Conservation (phyloP, 2,113 vertebrate species). For the Steatornis caripensis region DNA sequence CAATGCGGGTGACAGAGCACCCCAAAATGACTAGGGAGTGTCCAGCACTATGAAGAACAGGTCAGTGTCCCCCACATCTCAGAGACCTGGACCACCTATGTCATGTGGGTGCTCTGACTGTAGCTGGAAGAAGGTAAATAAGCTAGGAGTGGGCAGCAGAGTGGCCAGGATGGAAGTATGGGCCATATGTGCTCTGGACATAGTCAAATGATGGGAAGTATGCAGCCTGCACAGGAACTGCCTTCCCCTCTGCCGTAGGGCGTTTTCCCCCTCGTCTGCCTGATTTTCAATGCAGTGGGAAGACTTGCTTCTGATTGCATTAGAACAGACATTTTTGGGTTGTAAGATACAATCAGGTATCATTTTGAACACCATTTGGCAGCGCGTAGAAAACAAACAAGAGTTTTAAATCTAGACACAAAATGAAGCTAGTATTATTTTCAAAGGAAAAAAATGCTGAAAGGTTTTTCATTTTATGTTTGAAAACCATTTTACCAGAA, state of each 20-base stretch:
- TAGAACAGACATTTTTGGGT: not conserved
- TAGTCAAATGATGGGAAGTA: not conserved
- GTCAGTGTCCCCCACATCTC: too few relatives aligned
- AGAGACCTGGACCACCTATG: not conserved
- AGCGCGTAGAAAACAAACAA: not conserved
- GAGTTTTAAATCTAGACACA: not conserved
- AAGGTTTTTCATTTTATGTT: not conserved
- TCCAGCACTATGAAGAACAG: not conserved
- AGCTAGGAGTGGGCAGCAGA: not conserved
- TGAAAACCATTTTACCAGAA: slow-evolving; percentile 6
- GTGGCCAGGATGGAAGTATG: not conserved
- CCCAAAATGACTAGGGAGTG: not conserved
- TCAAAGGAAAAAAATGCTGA: not conserved
- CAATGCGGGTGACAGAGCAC: not conserved
- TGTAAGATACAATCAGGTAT: not conserved
- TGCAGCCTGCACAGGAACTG: not conserved
- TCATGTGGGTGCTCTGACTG: not conserved
- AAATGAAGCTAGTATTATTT: not conserved
- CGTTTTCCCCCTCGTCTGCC: not conserved
- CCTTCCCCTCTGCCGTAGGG: not conserved
- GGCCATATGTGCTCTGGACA: rapidly evolving
- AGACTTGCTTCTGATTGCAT: not conserved
- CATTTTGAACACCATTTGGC: not conserved
- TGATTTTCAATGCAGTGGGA: not conserved
- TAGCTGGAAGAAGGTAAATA: not conserved